Percentiles rank a stretch among this genome's conserved stretches.
phyloP scores from a whole-genome alignment of 2,113 vertebrate genomes.

The Orycteropus afer region DNA sequence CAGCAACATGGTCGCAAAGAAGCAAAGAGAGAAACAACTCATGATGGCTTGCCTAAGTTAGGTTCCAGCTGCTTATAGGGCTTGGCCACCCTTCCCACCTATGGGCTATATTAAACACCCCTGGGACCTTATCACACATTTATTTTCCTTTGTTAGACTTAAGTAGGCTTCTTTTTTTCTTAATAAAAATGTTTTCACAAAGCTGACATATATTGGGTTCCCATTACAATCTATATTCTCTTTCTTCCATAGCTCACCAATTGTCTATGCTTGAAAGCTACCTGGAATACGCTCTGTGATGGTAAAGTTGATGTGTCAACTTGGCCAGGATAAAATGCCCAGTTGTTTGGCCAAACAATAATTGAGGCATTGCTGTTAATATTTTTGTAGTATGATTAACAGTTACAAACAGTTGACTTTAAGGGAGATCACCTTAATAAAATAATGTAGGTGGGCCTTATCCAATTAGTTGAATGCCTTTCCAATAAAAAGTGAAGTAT shows the following conservation, averaged over 20 bases:
- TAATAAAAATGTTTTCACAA: background rate
- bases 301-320: no score
- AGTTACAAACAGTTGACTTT: no score
- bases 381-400: no score
- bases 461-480: no score
- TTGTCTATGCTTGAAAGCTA: background rate
- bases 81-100: background rate
- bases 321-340: no score
- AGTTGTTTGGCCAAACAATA: no score
- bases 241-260: background rate
- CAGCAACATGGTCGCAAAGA: background rate
- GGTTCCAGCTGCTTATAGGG: fast-evolving
- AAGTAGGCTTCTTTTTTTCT: background rate
- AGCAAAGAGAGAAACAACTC: background rate
- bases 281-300: no score
- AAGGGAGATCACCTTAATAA: no score
- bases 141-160: background rate
- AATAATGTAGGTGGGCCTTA: no score
- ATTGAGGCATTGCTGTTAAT: no score
- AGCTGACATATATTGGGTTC: background rate
- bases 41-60: background rate
- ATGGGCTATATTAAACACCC: background rate
- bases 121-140: background rate
- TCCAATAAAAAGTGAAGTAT: no score
- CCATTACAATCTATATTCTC: background rate